Evolutionary conservation across 2,797 vertebrate species (phyloP), one percentile per base, ranked within the genome.

Genomic region (Lithobates sylvaticus): DNA sequence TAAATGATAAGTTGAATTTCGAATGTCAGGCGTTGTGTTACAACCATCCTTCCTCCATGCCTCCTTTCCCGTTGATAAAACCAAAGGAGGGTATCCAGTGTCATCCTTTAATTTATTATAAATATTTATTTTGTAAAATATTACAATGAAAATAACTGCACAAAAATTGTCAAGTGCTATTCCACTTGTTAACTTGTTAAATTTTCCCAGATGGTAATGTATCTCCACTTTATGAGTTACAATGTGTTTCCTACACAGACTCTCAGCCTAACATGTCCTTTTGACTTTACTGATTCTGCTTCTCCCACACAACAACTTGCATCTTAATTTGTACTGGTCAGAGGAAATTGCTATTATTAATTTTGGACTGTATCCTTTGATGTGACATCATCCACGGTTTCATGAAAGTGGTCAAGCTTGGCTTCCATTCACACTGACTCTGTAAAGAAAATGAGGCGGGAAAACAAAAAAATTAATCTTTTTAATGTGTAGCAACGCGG

Each of bases 291-390:
- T 87, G 79, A 81, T 34, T 86, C 83, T 88, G 88, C 89, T 86
- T 90, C 92, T 93, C 92, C 93, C 89, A 91, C 91, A 89, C 84
- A 89, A 67, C 84, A 90, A 88, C 89, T 91, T 88, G 90, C 90
- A 85, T 91, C 84, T 73, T 88, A 0, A 88, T 50, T 91, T 92
- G 71, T 83, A 90, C 88, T 88, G 79, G 88, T 89, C 91, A 90
- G 90, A 93, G 91, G 89, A 94, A 93, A 92, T 90, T 89, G 75
- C 89, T 89, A 89, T 84, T 90, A 91, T 94, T 94, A 93, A 93
- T 93, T 94, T 92, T 89, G 88, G 72, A 54, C 89, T 80, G 90
- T 67, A 86, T 84, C 88, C 91, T 93, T 94, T 94, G 91, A 94
- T 93, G 91, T 91, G 71, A 87, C 76, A 72, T 88, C 89, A 58